These are phyloP conservation scores for Trissolcus brochymenae DNA, from an alignment of 2,888 invertebrate species.

Conservation along the genomic window DNA sequence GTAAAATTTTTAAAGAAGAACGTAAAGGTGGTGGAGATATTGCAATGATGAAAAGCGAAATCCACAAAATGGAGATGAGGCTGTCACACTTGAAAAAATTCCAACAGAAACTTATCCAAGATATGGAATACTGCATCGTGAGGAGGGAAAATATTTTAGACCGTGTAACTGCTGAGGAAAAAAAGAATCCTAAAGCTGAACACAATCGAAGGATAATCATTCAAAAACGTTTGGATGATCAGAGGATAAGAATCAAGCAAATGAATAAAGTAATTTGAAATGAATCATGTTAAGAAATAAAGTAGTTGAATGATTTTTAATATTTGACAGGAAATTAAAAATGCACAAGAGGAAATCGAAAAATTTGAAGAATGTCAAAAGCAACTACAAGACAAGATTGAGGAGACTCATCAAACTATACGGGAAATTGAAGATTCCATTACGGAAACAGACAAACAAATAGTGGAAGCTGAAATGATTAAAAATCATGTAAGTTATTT, in stretches of 20 bases:
- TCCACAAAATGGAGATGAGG: constrained; percentile 88
- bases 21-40: constrained; percentile 83
- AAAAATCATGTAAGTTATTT: constrained; percentile 73
- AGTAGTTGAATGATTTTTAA: too few species aligned
- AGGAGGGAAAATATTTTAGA: constrained; percentile 82
- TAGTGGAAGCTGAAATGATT: constrained; percentile 74
- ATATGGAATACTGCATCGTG: constrained; percentile 82
- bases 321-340: constrained; percentile 67
- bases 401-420: constrained; percentile 68
- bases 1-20: constrained; percentile 82
- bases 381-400: constrained; percentile 65
- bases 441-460: constrained; percentile 71
- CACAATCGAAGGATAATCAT: constrained; percentile 78
- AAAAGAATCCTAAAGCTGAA: constrained; percentile 76
- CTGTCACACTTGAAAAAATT: constrained; percentile 78
- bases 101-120: constrained; percentile 80
- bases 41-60: constrained; percentile 86
- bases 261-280: constrained; percentile 74
- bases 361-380: constrained; percentile 65
- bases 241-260: constrained; percentile 79
- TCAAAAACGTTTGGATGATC: constrained; percentile 79
- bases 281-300: too few species aligned
- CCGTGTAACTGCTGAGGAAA: constrained; percentile 79
- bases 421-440: constrained; percentile 65
- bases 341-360: constrained; percentile 68